Evolutionary conservation across 2,113 vertebrate genomes (phyloP).

Genomic region (Odontophorus gujanensis): DNA sequence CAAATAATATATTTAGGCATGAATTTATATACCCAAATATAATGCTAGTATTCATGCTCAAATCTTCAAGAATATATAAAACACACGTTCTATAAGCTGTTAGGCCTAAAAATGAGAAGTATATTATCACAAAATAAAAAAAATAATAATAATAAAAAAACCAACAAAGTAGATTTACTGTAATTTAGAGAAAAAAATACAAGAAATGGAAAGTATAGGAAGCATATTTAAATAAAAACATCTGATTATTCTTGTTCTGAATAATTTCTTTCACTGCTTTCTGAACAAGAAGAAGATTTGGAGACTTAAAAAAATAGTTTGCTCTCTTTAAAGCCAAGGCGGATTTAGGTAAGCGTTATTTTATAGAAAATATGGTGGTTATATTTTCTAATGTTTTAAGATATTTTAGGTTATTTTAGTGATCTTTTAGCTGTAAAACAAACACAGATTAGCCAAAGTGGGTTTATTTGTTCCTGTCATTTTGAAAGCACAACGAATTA

Average conservation of each 20-base stretch:
- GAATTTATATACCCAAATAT: background rate
- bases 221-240: background rate
- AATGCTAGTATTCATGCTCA: background rate
- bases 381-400: background rate
- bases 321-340: background rate
- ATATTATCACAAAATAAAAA: background rate
- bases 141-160: too few species aligned
- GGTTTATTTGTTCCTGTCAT: background rate
- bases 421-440: background rate
- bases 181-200: background rate
- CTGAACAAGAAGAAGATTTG: background rate
- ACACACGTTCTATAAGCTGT: background rate
- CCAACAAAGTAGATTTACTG: background rate
- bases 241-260: background rate
- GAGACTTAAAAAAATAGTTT: background rate
- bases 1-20: background rate
- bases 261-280: background rate
- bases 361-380: background rate
- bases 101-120: background rate
- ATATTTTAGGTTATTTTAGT: background rate
- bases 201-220: background rate
- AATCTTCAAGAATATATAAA: background rate
- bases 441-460: background rate
- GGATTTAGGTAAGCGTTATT: background rate
- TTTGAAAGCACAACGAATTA: background rate